These are phyloP conservation scores for Ictalurus punctatus DNA, from an alignment of 2,113 vertebrate species.

Conservation along the genomic window DNA sequence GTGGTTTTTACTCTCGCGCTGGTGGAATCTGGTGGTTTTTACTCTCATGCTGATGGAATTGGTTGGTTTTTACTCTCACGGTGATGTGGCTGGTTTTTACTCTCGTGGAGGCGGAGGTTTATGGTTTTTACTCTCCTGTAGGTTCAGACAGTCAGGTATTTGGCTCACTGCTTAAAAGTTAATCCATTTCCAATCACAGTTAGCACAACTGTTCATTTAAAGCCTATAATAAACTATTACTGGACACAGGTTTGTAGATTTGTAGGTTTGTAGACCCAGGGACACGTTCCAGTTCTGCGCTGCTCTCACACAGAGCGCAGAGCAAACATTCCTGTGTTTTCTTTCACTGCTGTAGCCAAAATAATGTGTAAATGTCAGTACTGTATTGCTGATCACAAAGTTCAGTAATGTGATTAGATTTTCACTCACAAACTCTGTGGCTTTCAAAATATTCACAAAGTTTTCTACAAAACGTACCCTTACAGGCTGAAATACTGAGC, in stretches of 20 bases:
- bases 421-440: not conserved
- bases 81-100: too few relatives aligned
- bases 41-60: not conserved
- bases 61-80: too few relatives aligned
- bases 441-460: not conserved
- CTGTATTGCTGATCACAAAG: not conserved
- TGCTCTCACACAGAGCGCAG: not conserved
- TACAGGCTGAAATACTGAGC: not conserved
- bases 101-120: too few relatives aligned
- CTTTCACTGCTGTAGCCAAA: not conserved
- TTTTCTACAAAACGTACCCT: not conserved
- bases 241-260: not conserved
- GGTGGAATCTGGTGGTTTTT: not conserved
- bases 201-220: too few relatives aligned
- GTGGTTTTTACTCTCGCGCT: too few relatives aligned
- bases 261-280: too few relatives aligned
- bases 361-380: not conserved
- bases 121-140: not conserved
- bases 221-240: too few relatives aligned
- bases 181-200: too few relatives aligned
- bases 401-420: not conserved
- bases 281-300: not conserved
- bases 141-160: too few relatives aligned
- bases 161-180: too few relatives aligned
- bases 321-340: not conserved